Base-by-base conservation (phyloP, 2,113 vertebrate species). In the Brachyhypopomus occidentalis region DNA sequence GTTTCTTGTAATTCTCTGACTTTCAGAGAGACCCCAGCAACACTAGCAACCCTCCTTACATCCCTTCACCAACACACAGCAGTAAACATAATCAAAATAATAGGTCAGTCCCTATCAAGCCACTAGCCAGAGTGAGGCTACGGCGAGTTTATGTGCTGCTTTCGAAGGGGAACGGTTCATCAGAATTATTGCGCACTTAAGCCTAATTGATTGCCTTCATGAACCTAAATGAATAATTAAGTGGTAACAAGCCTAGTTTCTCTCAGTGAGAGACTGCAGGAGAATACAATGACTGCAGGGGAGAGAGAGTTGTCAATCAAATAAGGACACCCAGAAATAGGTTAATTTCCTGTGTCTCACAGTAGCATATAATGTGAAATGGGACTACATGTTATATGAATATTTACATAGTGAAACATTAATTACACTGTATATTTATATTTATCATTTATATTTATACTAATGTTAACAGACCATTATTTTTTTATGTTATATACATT, bases 181-280 rank as follows among this genome's bases (percentile, higher is more conserved):
- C 89, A 90, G 90, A 92, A 92, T 91, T 93, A 93, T 90, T 91
- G 89, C 90, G 89, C 89, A 92, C 90, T 92, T 92, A 93, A 90
- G 87, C 88, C 90, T 92, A 93, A 93, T 92, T 91, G 90, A 92
- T 93, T 91, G 91, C 83, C 88, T 93, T 92, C 91, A 92, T 90
- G 88, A 89, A 89, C 90, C 88, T 81, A 93, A 92, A 93, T 93
- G 88, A 93, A 92, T 93, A 93, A 92, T 93, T 91, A 93, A 89
- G 87, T 79, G 83, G 84, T 89, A 91, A 91, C 90, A 91, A 90
- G 88, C 84, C 83, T 84, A 85, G 88, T 88, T 87, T 90, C 87
- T 86, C 88, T 91, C 60, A 63, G 60, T 88, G 88, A 88, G 83
- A 84, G 87, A 89, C 71, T 60, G 69, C 12, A 34, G 66, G 77